Conservation (phyloP, 2,113 vertebrate genomes). For the Nothoprocta pentlandii region DNA sequence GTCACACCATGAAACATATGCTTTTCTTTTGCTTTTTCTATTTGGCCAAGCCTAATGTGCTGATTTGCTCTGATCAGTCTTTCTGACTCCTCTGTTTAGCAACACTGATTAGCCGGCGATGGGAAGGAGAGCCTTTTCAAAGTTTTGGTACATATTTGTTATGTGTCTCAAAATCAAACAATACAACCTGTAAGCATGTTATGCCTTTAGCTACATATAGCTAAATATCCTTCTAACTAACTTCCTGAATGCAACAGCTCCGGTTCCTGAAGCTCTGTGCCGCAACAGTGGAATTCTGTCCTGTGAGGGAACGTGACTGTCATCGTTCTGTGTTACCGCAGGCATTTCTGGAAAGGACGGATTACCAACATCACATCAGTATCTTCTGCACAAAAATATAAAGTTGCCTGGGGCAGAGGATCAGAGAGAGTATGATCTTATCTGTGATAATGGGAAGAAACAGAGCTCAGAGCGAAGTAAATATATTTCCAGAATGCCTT, state of each 20-base stretch:
- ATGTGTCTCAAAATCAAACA: background rate
- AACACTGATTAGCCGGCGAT: background rate
- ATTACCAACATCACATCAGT: background rate
- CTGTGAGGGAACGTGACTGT: background rate
- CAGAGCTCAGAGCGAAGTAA: background rate
- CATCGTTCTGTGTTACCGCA: background rate
- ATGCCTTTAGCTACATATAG: background rate
- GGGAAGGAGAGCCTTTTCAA: background rate
- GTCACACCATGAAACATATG: background rate
- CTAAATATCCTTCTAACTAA: background rate
- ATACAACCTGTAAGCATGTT: background rate
- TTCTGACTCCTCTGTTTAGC: background rate
- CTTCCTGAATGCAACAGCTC: background rate
- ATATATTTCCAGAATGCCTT: background rate
- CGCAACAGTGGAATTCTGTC: background rate
- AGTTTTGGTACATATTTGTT: background rate
- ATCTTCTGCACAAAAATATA: background rate
- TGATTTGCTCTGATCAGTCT: background rate
- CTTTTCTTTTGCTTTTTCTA: background rate
- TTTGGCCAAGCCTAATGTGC: rapidly evolving
- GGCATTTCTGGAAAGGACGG: background rate
- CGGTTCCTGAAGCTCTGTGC: background rate
- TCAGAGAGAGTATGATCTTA: background rate
- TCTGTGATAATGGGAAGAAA: background rate
- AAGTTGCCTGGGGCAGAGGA: background rate